Evolutionary conservation across 2,888 invertebrate genomes (phyloP).

Genomic region (Trachelus troglodyta): DNA sequence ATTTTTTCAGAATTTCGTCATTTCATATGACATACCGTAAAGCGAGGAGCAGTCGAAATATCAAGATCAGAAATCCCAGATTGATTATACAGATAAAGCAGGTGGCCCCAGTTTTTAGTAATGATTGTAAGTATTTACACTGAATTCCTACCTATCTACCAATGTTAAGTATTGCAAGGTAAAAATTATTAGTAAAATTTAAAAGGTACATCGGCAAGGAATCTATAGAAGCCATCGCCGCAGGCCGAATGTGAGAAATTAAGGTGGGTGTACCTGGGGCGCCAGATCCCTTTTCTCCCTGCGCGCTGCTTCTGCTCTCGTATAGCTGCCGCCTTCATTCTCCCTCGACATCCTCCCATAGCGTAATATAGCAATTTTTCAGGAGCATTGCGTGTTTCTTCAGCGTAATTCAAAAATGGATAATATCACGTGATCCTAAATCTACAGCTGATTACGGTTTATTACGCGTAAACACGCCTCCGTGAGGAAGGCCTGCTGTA

Average conservation of each 20-base stretch:
- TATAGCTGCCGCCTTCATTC: background rate
- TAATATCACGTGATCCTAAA: constrained; percentile 36
- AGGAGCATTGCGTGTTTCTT: constrained; percentile 34
- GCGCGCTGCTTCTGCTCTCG: background rate
- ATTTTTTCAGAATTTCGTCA: background rate
- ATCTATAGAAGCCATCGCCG: background rate
- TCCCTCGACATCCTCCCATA: background rate
- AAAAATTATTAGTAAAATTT: background rate
- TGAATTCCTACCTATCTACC: background rate
- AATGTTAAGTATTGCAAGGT: background rate
- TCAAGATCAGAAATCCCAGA: too few relatives aligned
- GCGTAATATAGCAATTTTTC: constrained; percentile 24
- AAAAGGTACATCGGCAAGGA: background rate
- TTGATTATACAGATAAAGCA: background rate
- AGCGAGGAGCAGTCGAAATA: background rate
- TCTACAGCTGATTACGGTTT: constrained; percentile 40
- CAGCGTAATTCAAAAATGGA: constrained; percentile 37
- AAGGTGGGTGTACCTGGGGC: background rate
- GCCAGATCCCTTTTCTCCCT: background rate
- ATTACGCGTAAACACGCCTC: constrained; percentile 38
- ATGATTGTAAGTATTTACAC: background rate
- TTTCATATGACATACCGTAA: background rate
- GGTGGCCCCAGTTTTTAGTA: background rate
- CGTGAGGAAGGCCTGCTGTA: constrained; percentile 12
- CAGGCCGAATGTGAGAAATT: background rate